Evolutionary conservation across 2,888 invertebrate species (phyloP), one percentile per base, ranked within the genome.

Genomic region (Lysandra coridon): DNA sequence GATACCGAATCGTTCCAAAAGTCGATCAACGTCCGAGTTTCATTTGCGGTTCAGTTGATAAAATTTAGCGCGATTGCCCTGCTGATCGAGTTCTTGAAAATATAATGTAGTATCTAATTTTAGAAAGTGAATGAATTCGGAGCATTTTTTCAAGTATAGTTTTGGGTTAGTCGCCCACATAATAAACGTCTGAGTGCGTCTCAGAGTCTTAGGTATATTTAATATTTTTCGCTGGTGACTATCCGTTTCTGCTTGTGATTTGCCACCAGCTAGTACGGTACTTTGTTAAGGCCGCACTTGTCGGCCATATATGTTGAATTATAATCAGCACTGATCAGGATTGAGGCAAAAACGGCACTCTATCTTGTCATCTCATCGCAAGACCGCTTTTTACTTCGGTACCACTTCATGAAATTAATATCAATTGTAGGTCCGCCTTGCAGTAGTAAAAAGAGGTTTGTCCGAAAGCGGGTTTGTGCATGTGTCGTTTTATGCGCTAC

Each of bases 351-450:
- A 87, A 86, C 83, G 74, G 73, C 82, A 83, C 80, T 82, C 83
- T 83, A 85, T 84, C 83, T 84, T 84, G 84, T 84, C 83, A 84
- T 83, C 83, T 82, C 80, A 83, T 80, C 83, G 83, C 81, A 82
- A 81, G 81, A 81, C 80, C 77, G 79, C 80, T 73, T 91, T 90
- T 90, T 89, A 85, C 84, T 78, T 81, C 85, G 87, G 87, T 88
- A 86, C 87, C 84, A 85, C 85, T 86, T 89, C 89, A 88, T 89
- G 90, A 91, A 91, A 92, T 91, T 91, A 91, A 90, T 91, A 91
- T 90, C 90, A 91, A 91, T 91, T 90, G 89, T 85, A 85, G 84
- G 81, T 80, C 84, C 84, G 84, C 86, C 89, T 85, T 89, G 85
- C 81, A 85, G 85, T 80, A 79, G 80, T 79, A 82, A 82, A 86